Percentiles rank a stretch among this genome's conserved stretches.
phyloP scores from a whole-genome alignment of 1,140 invertebrate genomes.

The Rhizoglyphus robini region DNA sequence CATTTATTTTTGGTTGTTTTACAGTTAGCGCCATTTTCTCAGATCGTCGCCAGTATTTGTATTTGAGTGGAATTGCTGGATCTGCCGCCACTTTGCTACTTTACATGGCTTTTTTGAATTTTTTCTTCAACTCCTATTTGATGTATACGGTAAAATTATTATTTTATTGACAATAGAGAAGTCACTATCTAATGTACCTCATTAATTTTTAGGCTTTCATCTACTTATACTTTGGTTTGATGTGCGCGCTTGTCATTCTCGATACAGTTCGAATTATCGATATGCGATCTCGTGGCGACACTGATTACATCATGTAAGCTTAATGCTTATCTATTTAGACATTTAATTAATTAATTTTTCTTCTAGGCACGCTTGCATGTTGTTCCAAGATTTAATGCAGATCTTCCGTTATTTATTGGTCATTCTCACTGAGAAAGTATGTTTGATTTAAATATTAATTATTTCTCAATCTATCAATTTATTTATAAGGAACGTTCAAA shows the following conservation, averaged over 20 bases:
- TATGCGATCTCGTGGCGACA: constrained; percentile 71
- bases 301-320: constrained; percentile 61
- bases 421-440: constrained; percentile 68
- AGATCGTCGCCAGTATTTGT: constrained; percentile 68
- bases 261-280: constrained; percentile 93
- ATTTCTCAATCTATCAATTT: too few species aligned
- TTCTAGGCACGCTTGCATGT: constrained; percentile 59
- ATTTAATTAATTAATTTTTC: constrained; percentile 1
- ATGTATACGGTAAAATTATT: constrained; percentile 68
- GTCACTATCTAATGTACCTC: neutral
- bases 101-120: constrained; percentile 59
- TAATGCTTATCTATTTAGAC: neutral
- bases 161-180: constrained; percentile 15
- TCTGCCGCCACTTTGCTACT: constrained; percentile 63
- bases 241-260: constrained; percentile 87
- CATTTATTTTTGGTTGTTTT: constrained; percentile 78
- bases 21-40: constrained; percentile 68
- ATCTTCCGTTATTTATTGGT: constrained; percentile 77
- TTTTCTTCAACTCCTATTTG: constrained; percentile 67
- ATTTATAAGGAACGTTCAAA: neutral
- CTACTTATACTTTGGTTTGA: constrained; percentile 69
- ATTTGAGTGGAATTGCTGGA: constrained; percentile 53
- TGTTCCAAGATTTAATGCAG: constrained; percentile 82
- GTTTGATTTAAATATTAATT: neutral
- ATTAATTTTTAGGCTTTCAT: constrained; percentile 49